Base-by-base conservation (phyloP, 2,797 vertebrate genomes). In the Scarus forsteni region DNA sequence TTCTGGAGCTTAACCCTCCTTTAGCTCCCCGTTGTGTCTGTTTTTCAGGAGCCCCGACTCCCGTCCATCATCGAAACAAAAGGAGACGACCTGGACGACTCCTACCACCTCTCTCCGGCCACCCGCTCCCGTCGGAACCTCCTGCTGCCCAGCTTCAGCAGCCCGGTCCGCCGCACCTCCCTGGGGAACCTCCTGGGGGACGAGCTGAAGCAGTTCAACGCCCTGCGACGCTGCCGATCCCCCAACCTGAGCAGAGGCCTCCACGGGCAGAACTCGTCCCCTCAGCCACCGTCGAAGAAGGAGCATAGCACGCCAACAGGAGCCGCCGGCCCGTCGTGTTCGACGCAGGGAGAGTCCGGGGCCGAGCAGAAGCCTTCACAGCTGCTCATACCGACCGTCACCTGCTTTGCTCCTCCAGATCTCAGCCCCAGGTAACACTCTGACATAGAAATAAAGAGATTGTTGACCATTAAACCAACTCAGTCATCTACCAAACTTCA, bases 161-260 rank as follows among this genome's bases (percentile, higher is more conserved):
- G 95, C 80, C 96, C 97, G 0, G 92, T 94, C 0, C 95, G 93
- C 36, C 93, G 93, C 0, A 95, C 96, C 60, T 98, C 96, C 15
- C 89, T 97, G 57, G 95, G 96, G 57, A 96, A 96, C 92, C 95
- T 97, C 70, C 91, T 98, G 66, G 96, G 97, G 0, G 97, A 98
- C 1, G 97, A 99, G 83, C 72, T 97, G 67, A 92, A 95, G 35
- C 97, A 96, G 85, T 96, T 96, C 81, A 95, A 95, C 1, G 95
- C 95, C 65, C 91, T 97, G 76, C 91, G 95, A 5, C 95, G 92
- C 64, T 94, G 95, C 71, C 94, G 77, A 11, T 96, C 97, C 6
- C 96, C 97, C 0, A 95, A 94, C 71, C 94, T 89, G 5, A 87
- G 83, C 72, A 89, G 91, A 1, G 87, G 92, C 67, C 79, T 84